Evolutionary conservation across 2,888 invertebrate species (phyloP).

Genomic region (Caenorhabditis afra): DNA sequence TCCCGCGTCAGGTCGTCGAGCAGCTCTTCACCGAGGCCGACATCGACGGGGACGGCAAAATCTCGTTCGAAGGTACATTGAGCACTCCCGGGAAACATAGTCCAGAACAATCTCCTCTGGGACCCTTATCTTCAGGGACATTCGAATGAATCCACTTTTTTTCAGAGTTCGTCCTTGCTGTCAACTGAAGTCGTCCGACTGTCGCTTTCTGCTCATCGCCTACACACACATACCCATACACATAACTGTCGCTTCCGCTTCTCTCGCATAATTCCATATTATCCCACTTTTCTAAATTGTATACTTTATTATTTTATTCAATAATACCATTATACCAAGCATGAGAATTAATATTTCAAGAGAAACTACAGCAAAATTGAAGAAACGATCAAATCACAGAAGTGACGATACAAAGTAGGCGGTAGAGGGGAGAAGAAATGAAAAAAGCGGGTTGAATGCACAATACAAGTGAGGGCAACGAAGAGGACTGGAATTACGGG

Average conservation of each 20-base stretch:
- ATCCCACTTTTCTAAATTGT: neutral
- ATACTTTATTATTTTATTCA: neutral
- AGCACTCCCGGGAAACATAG: neutral
- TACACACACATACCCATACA: constrained; percentile 16
- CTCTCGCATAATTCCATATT: neutral
- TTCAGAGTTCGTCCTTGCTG: constrained; percentile 78
- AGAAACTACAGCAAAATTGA: neutral
- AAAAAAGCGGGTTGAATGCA: neutral
- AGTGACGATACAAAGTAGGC: neutral
- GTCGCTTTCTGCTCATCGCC: constrained; percentile 41
- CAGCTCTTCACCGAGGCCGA: constrained; percentile 79
- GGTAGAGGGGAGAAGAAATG: neutral
- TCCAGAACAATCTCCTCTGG: too few species aligned
- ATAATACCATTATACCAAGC: too few species aligned
- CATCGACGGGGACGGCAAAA: constrained; percentile 78
- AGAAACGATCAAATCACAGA: neutral
- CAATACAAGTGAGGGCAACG: neutral
- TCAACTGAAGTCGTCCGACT: constrained; percentile 66
- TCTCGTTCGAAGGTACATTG: constrained; percentile 76
- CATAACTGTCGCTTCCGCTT: constrained; percentile 9
- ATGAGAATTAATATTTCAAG: neutral
- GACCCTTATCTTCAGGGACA: too few species aligned
- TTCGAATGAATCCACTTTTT: neutral
- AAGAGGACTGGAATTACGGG: neutral
- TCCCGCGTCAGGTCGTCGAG: constrained; percentile 76